Percentiles rank a stretch among this genome's conserved stretches.
These are phyloP conservation scores for Pao palembangensis DNA, from an alignment of 2,113 vertebrate species.

Conservation along the genomic window DNA sequence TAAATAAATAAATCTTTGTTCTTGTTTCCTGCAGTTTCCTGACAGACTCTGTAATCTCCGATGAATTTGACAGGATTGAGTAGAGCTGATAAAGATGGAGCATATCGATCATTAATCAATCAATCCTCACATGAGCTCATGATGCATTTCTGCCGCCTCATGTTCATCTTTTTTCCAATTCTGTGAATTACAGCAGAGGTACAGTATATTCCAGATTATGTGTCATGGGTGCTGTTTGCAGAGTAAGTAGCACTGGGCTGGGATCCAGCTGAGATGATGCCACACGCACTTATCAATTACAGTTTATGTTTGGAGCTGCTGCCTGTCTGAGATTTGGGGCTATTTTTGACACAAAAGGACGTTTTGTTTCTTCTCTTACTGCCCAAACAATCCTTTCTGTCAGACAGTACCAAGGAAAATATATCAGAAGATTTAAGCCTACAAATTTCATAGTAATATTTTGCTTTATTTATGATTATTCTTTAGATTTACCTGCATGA, in stretches of 20 bases:
- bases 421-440: too few species aligned
- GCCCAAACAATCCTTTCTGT: background rate
- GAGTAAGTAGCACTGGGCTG: conserved; percentile 16
- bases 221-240: conserved; percentile 9
- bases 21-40: conserved; percentile 1
- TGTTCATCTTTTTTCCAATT: conserved; percentile 1
- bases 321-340: background rate
- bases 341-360: background rate
- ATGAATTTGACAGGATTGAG: too few species aligned
- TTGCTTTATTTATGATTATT: too few species aligned
- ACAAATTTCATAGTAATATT: too few species aligned
- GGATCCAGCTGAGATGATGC: conserved; percentile 30
- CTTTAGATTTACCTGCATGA: too few species aligned
- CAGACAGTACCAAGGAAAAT: too few species aligned
- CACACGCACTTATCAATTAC: conserved; percentile 27
- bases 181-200: background rate
- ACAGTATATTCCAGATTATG: conserved; percentile 14
- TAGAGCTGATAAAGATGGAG: conserved; percentile 29
- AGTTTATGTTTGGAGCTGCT: conserved; percentile 1
- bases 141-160: background rate
- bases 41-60: too few species aligned
- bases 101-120: conserved; percentile 24
- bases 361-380: background rate
- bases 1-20: background rate
- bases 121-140: conserved; percentile 27